Evolutionary conservation across 2,113 vertebrate genomes (phyloP).

Genomic region (Mormoops blainvillei): DNA sequence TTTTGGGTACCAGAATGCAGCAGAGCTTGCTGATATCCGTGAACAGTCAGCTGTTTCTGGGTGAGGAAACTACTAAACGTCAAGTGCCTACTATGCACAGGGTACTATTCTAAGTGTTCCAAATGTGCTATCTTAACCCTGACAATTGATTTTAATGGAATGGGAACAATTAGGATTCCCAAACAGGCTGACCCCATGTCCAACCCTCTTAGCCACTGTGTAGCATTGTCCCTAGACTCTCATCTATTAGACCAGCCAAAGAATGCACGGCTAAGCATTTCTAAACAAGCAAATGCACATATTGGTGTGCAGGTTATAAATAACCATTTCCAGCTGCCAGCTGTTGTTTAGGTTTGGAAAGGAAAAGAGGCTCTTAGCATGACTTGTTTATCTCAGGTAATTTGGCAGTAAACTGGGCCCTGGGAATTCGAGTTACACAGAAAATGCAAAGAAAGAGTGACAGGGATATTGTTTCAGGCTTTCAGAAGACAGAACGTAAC

Average conservation of each 20-base stretch:
- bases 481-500: background rate
- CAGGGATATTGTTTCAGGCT: conserved; percentile 15
- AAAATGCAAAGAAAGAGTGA: conserved; percentile 48
- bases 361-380: conserved; percentile 52
- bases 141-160: background rate
- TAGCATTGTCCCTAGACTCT: background rate
- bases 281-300: background rate
- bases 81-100: background rate
- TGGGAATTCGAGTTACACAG: conserved; percentile 51
- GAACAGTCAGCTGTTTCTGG: background rate
- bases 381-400: conserved; percentile 69
- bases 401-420: conserved; percentile 57
- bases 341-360: conserved; percentile 52
- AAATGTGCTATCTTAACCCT: background rate
- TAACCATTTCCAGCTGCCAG: conserved; percentile 57
- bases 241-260: background rate
- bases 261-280: background rate
- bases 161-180: background rate
- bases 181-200: background rate
- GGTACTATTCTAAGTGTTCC: background rate
- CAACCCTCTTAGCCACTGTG: background rate
- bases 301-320: conserved; percentile 38
- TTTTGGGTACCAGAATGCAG: background rate
- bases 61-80: background rate
- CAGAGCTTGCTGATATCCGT: background rate